These are phyloP conservation scores for Tetragnatha versicolor DNA, from an alignment of 1,140 invertebrate species.

Conservation along the genomic window DNA sequence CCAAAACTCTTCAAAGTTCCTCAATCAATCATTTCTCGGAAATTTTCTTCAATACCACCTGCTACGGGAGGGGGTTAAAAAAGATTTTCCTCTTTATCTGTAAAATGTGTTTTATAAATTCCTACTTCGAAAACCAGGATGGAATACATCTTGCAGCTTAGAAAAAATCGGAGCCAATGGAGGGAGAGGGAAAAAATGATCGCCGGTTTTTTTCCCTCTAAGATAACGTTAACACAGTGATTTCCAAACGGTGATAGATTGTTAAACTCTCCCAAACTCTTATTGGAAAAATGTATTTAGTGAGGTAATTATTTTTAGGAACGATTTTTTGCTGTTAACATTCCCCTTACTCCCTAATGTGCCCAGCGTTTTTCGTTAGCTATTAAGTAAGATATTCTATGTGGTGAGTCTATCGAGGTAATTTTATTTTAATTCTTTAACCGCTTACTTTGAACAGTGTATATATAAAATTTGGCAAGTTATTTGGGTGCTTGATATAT, in stretches of 20 bases:
- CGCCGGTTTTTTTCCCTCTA: conserved; percentile 1
- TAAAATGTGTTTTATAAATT: conserved; percentile 31
- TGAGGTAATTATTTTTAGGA: conserved; percentile 5
- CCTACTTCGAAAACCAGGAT: conserved; percentile 4
- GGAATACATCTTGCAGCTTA: conserved; percentile 4
- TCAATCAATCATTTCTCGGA: conserved; percentile 32
- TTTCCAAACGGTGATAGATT: conserved; percentile 16
- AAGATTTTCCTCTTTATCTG: conserved; percentile 28
- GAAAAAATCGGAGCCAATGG: conserved; percentile 7
- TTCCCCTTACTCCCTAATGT: too few species aligned
- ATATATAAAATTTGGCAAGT: too few species aligned
- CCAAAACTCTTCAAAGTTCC: conserved; percentile 8
- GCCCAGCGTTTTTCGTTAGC: too few species aligned
- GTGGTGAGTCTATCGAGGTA: too few species aligned
- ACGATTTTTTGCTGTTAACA: too few species aligned
- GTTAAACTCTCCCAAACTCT: conserved; percentile 6
- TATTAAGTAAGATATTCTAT: too few species aligned
- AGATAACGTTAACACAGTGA: conserved; percentile 23
- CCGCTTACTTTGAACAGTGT: too few species aligned
- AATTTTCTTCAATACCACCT: conserved; percentile 20
- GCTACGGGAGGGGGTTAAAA: not conserved
- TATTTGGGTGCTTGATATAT: too few species aligned
- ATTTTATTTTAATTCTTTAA: too few species aligned
- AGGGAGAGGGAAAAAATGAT: not conserved
- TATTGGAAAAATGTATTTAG: not conserved